These are phyloP conservation scores for Calliopsis andreniformis DNA, from an alignment of 1,140 invertebrate species.

Conservation along the genomic window DNA sequence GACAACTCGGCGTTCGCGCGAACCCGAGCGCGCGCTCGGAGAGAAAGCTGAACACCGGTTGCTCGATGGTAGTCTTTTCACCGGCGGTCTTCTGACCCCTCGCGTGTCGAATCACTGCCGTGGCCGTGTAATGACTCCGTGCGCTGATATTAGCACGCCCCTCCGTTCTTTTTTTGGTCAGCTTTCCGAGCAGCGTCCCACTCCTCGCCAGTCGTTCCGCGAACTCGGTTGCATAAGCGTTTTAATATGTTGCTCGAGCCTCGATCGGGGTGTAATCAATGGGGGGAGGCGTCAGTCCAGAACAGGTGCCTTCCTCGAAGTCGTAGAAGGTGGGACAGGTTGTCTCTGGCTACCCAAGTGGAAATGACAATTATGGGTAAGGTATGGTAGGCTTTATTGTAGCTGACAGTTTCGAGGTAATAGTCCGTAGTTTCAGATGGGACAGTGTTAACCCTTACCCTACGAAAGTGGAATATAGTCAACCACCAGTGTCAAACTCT, in stretches of 20 bases:
- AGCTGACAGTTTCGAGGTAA: no score
- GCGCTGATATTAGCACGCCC: conserved; percentile 23
- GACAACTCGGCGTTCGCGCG: conserved; percentile 42
- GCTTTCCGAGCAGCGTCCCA: neutral
- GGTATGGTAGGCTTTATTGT: no score
- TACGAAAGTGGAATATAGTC: no score
- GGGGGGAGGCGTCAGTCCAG: neutral
- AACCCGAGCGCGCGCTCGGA: neutral
- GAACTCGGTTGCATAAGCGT: neutral
- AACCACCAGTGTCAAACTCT: no score
- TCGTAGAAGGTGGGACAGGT: neutral
- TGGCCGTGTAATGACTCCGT: conserved; percentile 28
- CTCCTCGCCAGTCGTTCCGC: neutral
- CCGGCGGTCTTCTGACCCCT: conserved; percentile 7
- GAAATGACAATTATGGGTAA: no score
- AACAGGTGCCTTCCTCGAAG: neutral
- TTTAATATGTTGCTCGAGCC: neutral
- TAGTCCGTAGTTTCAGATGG: no score
- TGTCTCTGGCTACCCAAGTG: neutral
- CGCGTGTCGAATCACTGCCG: conserved; percentile 40
- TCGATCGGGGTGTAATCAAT: neutral
- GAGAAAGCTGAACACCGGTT: conserved; percentile 45
- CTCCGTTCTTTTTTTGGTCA: neutral
- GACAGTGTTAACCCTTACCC: no score
- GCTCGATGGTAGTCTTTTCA: conserved; percentile 18